Base-by-base conservation (phyloP, 2,888 invertebrate genomes). In the Zhengitettix transpicula region DNA sequence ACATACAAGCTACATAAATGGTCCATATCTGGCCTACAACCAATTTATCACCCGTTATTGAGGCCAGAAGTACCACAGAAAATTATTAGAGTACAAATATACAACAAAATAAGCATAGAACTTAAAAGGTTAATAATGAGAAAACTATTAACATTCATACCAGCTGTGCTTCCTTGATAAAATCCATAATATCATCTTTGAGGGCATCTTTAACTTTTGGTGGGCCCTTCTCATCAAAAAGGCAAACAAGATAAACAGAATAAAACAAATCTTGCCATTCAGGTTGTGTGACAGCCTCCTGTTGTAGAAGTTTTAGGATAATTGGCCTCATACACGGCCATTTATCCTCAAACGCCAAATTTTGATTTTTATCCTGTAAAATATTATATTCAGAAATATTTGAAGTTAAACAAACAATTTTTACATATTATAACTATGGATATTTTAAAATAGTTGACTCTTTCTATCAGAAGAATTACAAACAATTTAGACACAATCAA, bases 231-330 rank as follows among this genome's bases (percentile, higher is more conserved):
- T 96, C 96, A 74, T 98, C 95, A 98, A 98, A 99, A 61, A 97
- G 76, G 72, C 95, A 95, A 14, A 98, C 94, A 62, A 89, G 82
- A 76, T 99, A 97, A 15, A 99, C 94, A 60, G 90, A 85, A 75
- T 91, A 95, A 75, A 98, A 98, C 56, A 98, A 78, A 74, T 95
- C 93, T 72, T 99, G 98, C 99, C 99, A 99, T 80, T 99, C 97
- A 62, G 80, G 79, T 68, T 93, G 89, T 14, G 90, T 87, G 1
- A 99, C 97, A 10, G 91, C 80, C 74, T 98, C 92, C 74, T 98
- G 97, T 70, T 92, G 85, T 57, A 99, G 77, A 63, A 99, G 79
- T 74, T 96, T 95, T 65, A 95, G 76, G 60, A 99, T 94, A 68
- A 92, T 92, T 12, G 92, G 91, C 65, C 93, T 83, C 88, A 97